Base-by-base conservation (phyloP, 1,140 invertebrate genomes). In the Acromyrmex echinatior region DNA sequence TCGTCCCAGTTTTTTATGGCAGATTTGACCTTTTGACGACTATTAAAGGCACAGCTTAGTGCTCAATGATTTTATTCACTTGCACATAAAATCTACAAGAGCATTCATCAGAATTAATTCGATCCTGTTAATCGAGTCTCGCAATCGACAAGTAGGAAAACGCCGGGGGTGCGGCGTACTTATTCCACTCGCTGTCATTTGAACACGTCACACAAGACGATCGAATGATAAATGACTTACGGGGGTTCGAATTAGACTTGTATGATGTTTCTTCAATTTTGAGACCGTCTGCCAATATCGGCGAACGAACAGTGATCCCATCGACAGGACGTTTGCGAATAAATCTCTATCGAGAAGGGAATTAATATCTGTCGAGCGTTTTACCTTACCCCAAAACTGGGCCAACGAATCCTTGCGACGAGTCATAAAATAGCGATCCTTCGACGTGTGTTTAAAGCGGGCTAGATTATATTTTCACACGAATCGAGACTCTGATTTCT, bases 201-300 rank as follows among this genome's bases (percentile, higher is more conserved):
- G 78, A 16, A 18, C 66, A 5, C 31, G 31, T 58, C 53, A 16
- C 25, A 7, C 53, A 45, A 58, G 68, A 74, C 39, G 68, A 74
- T 82, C 39, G n/a, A 31, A 60, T 70, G 80, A 21, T 63, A 51
- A 84, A 84, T 76, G 70, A 62, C 56, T 84, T 84, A 84, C 56
- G 39, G 25, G 31, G 65, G 18, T 14, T 14, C 71, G 45, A 62
- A 63, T 84, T 84, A 74, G 80, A 76, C 73, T 84, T 84, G 56
- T 74, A 84, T 84, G 56, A 74, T 84, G 80, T 84, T 84, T 84
- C 80, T 84, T 84, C 80, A 84, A 84, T 76, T 84, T 84, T 63
- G 80, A 84, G 70, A 84, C 58, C 68, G 28, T 74, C 68, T 84
- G 80, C 80, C 80, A 84, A 84, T 84, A 84, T 84, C 49, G 70